Percentiles rank a stretch among this genome's conserved stretches.
Conservation (phyloP, 2,113 vertebrate genomes). For the Bos taurus region DNA sequence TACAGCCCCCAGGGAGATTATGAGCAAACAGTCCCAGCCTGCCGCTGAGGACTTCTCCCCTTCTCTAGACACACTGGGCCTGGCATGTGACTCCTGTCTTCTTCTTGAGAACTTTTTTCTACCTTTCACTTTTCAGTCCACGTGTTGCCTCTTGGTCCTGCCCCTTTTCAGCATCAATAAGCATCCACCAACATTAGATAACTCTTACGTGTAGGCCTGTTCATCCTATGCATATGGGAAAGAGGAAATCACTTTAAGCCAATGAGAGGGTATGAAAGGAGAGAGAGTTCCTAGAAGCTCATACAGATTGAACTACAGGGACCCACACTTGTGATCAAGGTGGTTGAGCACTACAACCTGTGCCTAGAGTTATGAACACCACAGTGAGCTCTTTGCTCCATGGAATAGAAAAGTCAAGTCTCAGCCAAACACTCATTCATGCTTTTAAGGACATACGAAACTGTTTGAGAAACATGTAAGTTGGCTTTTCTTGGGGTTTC, state of each 20-base stretch:
- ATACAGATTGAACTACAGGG: not conserved
- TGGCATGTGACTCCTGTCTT: not conserved
- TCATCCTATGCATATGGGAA: not conserved
- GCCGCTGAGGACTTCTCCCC: not conserved
- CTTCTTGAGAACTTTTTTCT: not conserved
- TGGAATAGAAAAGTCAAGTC: not conserved
- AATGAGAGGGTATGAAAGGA: not conserved
- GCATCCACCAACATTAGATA: not conserved
- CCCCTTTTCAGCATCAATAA: not conserved
- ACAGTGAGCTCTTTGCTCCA: not conserved
- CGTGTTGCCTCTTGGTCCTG: not conserved
- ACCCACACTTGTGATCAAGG: not conserved
- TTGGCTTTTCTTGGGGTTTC: not conserved
- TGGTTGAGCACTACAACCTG: not conserved
- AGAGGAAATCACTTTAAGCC: not conserved
- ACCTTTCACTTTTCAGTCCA: not conserved
- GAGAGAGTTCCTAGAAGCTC: not conserved
- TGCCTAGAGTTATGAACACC: not conserved
- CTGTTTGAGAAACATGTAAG: not conserved
- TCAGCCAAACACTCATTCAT: not conserved
- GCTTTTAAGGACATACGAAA: not conserved
- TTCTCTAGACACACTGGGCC: not conserved
- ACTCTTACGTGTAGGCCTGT: not conserved
- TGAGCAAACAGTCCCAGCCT: not conserved
- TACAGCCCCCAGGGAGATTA: not conserved